These are phyloP conservation scores for Zootermopsis nevadensis DNA, from an alignment of 2,888 invertebrate species.

Conservation along the genomic window DNA sequence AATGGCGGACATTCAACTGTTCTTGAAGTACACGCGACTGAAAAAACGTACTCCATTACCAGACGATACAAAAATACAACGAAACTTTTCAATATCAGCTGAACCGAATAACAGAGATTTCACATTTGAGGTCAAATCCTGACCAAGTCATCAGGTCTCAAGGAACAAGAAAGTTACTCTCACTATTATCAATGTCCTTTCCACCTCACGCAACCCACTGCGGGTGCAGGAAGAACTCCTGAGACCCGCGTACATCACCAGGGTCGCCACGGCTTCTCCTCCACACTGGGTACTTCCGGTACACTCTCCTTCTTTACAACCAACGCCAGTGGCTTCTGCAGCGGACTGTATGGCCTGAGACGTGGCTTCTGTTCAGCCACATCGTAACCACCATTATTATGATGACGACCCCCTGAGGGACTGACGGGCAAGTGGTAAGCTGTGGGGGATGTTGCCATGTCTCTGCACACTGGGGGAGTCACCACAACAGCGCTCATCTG, in stretches of 20 bases:
- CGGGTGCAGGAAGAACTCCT: no score
- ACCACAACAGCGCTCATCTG: slow-evolving; percentile 57
- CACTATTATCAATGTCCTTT: no score
- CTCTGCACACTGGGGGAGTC: slow-evolving; percentile 57
- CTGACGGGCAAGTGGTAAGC: slow-evolving; percentile 52
- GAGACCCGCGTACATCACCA: slow-evolving; percentile 69
- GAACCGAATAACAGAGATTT: no score
- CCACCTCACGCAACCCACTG: no score
- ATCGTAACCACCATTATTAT: slow-evolving; percentile 51
- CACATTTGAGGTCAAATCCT: no score
- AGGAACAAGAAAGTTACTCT: no score
- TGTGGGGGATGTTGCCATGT: slow-evolving; percentile 64
- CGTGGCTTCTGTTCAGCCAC: not conserved
- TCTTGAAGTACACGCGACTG: no score
- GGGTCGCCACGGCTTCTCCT: slow-evolving; percentile 85
- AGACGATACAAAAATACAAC: no score
- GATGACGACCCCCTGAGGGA: not conserved
- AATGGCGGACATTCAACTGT: no score
- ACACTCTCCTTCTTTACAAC: slow-evolving; percentile 73
- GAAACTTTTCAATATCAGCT: no score
- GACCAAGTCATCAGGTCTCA: no score
- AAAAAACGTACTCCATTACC: no score
- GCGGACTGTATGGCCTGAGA: slow-evolving; percentile 62
- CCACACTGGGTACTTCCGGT: slow-evolving; percentile 64
- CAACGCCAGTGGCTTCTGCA: slow-evolving; percentile 74